Conservation (phyloP, 2,113 vertebrate genomes). For the Pan paniscus region DNA sequence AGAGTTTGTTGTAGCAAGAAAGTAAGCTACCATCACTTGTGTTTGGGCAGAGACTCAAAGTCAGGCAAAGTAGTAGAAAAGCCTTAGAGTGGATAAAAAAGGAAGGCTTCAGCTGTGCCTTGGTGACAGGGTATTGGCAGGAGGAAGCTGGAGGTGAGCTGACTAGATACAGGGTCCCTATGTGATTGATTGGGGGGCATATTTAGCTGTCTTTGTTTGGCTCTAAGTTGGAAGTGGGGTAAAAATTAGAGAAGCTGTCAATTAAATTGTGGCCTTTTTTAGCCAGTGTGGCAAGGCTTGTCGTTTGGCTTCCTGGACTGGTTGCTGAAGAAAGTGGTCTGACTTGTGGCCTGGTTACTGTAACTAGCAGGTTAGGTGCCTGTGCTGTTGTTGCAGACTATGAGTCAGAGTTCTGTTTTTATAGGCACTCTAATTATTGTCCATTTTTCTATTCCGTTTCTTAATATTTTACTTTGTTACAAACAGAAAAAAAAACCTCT, state of each 20-base stretch:
- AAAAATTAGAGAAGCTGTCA: neutral
- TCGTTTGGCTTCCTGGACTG: neutral
- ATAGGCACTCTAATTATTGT: neutral
- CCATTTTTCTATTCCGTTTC: neutral
- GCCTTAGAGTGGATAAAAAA: neutral
- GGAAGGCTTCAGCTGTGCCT: neutral
- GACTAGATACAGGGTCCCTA: neutral
- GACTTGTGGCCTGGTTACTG: neutral
- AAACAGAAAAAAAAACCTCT: neutral
- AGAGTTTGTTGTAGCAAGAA: neutral
- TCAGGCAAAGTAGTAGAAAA: neutral
- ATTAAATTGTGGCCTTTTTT: neutral
- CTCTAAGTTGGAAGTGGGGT: neutral
- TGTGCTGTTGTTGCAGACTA: neutral
- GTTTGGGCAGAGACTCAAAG: neutral
- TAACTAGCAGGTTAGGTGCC: neutral
- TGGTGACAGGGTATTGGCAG: neutral
- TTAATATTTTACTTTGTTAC: neutral
- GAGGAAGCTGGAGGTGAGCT: neutral
- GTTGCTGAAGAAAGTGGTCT: no score
- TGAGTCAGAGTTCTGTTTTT: neutral
- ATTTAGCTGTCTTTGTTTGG: neutral
- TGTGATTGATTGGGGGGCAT: neutral
- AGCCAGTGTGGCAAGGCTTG: neutral
- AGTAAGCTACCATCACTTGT: neutral